Percentiles rank a stretch among this genome's conserved stretches.
Conservation (phyloP, 2,888 invertebrate species). For the Scaptodrosophila latifasciaeformis region DNA sequence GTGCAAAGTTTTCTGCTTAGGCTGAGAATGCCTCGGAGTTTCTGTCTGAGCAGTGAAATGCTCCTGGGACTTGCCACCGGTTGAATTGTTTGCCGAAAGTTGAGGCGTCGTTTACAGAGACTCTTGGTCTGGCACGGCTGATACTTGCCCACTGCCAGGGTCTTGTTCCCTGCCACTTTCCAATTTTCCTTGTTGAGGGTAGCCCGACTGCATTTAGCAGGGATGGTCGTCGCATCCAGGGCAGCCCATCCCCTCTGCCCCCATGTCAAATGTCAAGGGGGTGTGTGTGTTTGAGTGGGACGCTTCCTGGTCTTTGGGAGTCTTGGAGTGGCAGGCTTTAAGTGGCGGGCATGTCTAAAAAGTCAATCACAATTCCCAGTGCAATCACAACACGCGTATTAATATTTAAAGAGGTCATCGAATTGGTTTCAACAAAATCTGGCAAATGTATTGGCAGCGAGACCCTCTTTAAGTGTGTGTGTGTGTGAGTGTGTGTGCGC, state of each 20-base stretch:
- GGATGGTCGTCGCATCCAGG: constrained; percentile 4
- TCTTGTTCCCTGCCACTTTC: too few relatives aligned
- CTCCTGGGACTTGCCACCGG: constrained; percentile 42
- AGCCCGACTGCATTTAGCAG: constrained; percentile 32
- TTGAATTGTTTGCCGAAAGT: constrained; percentile 20
- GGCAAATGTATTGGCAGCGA: constrained; percentile 1
- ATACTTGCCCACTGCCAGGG: too few relatives aligned
- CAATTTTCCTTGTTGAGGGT: constrained; percentile 17
- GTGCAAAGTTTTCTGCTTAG: constrained; percentile 53
- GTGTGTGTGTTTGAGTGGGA: constrained; percentile 3
- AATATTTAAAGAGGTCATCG: constrained; percentile 73
- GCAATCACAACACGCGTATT: constrained; percentile 72
- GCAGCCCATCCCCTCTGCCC: constrained; percentile 1
- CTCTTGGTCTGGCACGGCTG: neutral
- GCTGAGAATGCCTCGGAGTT: constrained; percentile 9
- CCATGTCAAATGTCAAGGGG: constrained; percentile 27
- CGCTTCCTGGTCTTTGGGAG: too few relatives aligned
- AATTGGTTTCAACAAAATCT: constrained; percentile 50
- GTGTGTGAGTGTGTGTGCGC: constrained; percentile 20
- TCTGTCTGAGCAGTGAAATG: constrained; percentile 20
- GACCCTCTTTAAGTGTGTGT: too few relatives aligned
- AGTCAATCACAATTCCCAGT: constrained; percentile 73
- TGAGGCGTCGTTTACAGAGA: neutral
- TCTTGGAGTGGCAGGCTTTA: too few relatives aligned
- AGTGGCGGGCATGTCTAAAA: constrained; percentile 57